phyloP scores from a whole-genome alignment of 2,888 invertebrate species.

The Cephus runcator region DNA sequence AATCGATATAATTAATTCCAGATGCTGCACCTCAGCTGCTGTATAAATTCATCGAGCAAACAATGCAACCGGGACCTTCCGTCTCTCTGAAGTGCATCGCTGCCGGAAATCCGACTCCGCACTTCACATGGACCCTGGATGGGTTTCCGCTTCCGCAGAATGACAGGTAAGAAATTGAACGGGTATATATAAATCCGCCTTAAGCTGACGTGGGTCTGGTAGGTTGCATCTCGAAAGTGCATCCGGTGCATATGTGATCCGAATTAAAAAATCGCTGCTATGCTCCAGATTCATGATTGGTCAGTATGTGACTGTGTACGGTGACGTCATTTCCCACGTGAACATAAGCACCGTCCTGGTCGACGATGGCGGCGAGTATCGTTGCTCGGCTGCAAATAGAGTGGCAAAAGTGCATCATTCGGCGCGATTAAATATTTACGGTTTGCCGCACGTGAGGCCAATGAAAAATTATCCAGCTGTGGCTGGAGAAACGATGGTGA shows the following conservation, averaged over 20 bases:
- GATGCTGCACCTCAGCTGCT: slow-evolving; percentile 90
- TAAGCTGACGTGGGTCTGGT: background rate
- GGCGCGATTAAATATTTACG: slow-evolving; percentile 89
- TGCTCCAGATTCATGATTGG: slow-evolving; percentile 85
- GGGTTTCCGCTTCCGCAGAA: slow-evolving; percentile 85
- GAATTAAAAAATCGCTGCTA: background rate
- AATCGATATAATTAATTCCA: slow-evolving; percentile 59
- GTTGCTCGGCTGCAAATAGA: slow-evolving; percentile 85
- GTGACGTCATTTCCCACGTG: slow-evolving; percentile 92
- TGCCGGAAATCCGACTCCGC: slow-evolving; percentile 93
- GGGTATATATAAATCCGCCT: background rate
- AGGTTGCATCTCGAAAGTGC: background rate
- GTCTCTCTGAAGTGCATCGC: slow-evolving; percentile 93
- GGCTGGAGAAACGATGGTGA: slow-evolving; percentile 83
- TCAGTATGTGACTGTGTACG: slow-evolving; percentile 91
- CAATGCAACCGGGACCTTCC: slow-evolving; percentile 89
- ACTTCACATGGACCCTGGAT: slow-evolving; percentile 91
- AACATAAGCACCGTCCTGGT: slow-evolving; percentile 89
- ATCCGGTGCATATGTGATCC: background rate
- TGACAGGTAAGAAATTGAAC: slow-evolving; percentile 68
- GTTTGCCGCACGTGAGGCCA: slow-evolving; percentile 84
- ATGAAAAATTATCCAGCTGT: slow-evolving; percentile 91
- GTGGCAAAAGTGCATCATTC: slow-evolving; percentile 85
- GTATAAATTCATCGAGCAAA: slow-evolving; percentile 93
- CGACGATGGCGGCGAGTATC: slow-evolving; percentile 91